Conservation (phyloP, 2,797 vertebrate species). For the Typhlichthys subterraneus region DNA sequence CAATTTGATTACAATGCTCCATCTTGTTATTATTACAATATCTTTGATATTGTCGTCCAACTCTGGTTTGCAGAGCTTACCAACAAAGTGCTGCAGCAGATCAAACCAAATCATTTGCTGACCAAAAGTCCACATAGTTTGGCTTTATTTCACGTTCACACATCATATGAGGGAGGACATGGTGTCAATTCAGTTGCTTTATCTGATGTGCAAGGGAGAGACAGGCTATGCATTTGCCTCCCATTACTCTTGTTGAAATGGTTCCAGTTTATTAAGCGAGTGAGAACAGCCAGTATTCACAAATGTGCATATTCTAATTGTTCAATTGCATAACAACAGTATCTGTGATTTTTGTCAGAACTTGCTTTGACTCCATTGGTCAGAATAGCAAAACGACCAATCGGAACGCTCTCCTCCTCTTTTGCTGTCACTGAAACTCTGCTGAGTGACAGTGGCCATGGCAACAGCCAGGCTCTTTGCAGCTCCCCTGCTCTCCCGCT, state of each 20-base stretch:
- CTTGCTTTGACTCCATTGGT: slow-evolving; percentile 53
- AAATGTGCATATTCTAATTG: slow-evolving; percentile 64
- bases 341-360: slow-evolving; percentile 60
- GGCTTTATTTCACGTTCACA: slow-evolving; percentile 33
- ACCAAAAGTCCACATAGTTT: background rate
- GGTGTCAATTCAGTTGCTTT: slow-evolving; percentile 34
- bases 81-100: background rate
- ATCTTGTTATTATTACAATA: no score
- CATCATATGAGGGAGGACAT: slow-evolving; percentile 48
- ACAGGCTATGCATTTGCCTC: slow-evolving; percentile 25
- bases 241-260: slow-evolving; percentile 30
- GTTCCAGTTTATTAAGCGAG: slow-evolving; percentile 42
- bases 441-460: slow-evolving; percentile 77
- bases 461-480: slow-evolving; percentile 64
- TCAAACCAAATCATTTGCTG: background rate
- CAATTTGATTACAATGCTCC: no score
- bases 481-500: slow-evolving; percentile 57
- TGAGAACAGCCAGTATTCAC: slow-evolving; percentile 48
- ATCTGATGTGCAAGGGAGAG: slow-evolving; percentile 35
- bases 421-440: slow-evolving; percentile 64
- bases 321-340: slow-evolving; percentile 70
- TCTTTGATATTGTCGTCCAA: no score
- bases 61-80: no score
- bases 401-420: slow-evolving; percentile 43
- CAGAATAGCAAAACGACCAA: slow-evolving; percentile 56